phyloP scores from a whole-genome alignment of 2,888 invertebrate species.

The Proisotoma minuta region DNA sequence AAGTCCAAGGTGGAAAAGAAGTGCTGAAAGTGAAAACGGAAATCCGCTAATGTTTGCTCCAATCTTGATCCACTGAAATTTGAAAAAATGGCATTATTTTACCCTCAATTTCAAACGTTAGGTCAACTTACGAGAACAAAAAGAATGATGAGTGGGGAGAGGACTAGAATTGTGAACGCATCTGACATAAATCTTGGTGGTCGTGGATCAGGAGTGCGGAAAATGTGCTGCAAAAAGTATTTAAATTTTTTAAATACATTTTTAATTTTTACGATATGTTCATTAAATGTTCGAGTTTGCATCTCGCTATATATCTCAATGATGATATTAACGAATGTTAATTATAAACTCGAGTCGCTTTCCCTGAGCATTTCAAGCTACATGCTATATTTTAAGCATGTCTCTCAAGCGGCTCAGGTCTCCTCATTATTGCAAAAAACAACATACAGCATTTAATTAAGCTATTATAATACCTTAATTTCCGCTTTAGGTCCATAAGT shows the following conservation, averaged over 20 bases:
- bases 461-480: constrained; percentile 55
- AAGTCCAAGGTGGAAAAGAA: constrained; percentile 84
- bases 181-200: constrained; percentile 84
- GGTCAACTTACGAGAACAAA: constrained; percentile 61
- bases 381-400: too few species aligned
- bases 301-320: too few species aligned
- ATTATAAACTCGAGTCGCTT: background rate
- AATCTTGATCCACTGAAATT: constrained; percentile 69
- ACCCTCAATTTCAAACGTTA: background rate
- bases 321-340: background rate
- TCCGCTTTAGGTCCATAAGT: constrained; percentile 58
- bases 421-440: too few species aligned
- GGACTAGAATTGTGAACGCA: constrained; percentile 78
- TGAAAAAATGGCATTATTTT: constrained; percentile 27
- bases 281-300: too few species aligned
- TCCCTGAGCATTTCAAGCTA: too few species aligned
- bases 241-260: too few species aligned
- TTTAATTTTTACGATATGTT: too few species aligned
- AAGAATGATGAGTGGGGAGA: constrained; percentile 75
- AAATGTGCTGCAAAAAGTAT: constrained; percentile 64
- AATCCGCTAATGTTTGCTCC: constrained; percentile 82
- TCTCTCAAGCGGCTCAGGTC: too few species aligned
- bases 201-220: constrained; percentile 85
- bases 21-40: constrained; percentile 69
- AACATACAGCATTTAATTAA: too few species aligned